Base-by-base conservation (phyloP, 2,888 invertebrate genomes). In the Argyra leucocephala region DNA sequence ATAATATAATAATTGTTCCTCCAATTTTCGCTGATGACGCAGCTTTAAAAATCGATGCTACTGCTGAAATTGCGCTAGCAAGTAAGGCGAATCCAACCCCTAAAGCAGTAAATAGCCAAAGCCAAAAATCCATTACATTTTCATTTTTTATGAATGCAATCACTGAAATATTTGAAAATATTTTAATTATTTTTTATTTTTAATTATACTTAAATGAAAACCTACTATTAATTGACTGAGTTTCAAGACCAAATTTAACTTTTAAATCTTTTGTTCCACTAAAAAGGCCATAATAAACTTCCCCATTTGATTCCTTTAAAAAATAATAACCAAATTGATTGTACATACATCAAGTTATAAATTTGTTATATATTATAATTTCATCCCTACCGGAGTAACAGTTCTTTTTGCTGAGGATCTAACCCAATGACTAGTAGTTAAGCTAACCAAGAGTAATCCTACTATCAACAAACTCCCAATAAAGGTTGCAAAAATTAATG, bases 251-350 rank as follows among this genome's bases (percentile, higher is more conserved):
- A 73, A 91, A 89, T 3, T 89, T 91, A 66, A 86, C 86, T 76
- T 93, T 89, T 48, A 96, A 79, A 71, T 88, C 86, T 76, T 93
- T 92, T 69, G 86, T 87, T 0, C 96, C 96, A 73, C 89, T 87
- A 74, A 96, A 92, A 10, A 96, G 83, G 0, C 96, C 96, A 75
- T 94, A 91, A 75, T 88, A 86, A 67, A 93, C 86, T 70, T 84
- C 82, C 0, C 93, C 93, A 64, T 87, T 87, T 1, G 76, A 74
- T 61, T 75, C 72, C 74, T 58, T 59, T 23, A 18, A 59, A 59
- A 22, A 24, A n/a, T n/a, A n/a, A n/a, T n/a, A n/a, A n/a, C n/a
- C n/a, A n/a, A n/a, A n/a, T n/a, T n/a, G n/a, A n/a, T n/a, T n/a
- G n/a, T n/a, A n/a, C n/a, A n/a, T n/a, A n/a, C n/a, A n/a, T n/a